Conservation (phyloP, 2,113 vertebrate genomes). For the Otus sunia region DNA sequence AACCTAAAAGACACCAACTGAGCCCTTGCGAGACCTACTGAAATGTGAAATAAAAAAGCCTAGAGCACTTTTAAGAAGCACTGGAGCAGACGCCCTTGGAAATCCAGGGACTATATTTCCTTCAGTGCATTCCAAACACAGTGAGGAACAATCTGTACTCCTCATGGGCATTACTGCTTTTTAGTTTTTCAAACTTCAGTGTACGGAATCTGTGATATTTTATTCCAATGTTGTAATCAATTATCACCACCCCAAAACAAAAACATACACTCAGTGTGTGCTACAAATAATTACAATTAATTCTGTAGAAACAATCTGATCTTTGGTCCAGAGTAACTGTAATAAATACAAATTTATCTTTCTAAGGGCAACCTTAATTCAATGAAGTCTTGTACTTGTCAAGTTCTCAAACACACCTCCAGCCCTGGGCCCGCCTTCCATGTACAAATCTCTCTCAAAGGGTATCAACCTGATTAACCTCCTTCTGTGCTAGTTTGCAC, state of each 20-base stretch:
- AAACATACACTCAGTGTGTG: background rate
- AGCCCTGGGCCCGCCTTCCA: background rate
- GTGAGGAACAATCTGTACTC: background rate
- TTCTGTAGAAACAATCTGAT: background rate
- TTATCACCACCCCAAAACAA: background rate
- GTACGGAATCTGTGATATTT: background rate
- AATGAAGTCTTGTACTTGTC: background rate
- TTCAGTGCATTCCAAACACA: background rate
- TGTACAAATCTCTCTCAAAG: background rate
- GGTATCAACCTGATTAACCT: background rate
- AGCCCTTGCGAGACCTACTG: background rate
- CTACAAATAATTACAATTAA: background rate
- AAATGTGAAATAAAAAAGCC: background rate
- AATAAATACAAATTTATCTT: background rate
- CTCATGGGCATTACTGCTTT: background rate
- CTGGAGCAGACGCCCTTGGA: background rate
- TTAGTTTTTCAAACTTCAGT: background rate
- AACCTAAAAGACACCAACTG: background rate
- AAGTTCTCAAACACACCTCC: background rate
- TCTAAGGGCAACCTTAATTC: background rate
- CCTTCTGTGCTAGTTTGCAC: background rate
- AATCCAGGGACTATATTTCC: background rate
- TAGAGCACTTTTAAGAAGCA: background rate
- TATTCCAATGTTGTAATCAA: background rate
- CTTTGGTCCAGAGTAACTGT: background rate